Conservation (phyloP, 2,888 invertebrate species). For the Callyntrura guangdongensis region DNA sequence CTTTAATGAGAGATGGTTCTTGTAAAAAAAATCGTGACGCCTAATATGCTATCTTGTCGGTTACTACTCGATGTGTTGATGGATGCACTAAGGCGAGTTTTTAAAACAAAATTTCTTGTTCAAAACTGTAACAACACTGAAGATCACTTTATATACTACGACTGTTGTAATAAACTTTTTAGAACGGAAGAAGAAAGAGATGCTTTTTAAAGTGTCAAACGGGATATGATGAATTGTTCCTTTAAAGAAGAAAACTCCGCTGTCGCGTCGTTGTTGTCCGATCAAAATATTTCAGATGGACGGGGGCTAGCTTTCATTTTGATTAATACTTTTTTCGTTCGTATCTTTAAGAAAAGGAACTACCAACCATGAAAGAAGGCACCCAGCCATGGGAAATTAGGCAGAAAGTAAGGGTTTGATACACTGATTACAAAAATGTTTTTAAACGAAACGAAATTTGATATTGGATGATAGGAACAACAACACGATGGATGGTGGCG, state of each 20-base stretch:
- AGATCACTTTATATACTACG: background rate
- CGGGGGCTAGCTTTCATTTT: background rate
- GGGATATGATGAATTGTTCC: slow-evolving; percentile 2
- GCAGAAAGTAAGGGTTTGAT: slow-evolving; percentile 28
- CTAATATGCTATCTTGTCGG: background rate
- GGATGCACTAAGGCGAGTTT: background rate
- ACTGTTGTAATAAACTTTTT: background rate
- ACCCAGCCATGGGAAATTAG: slow-evolving; percentile 38
- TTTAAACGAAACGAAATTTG: background rate
- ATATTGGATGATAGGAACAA: background rate
- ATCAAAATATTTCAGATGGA: slow-evolving; percentile 22
- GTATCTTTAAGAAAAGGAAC: slow-evolving; percentile 1
- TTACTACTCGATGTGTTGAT: background rate
- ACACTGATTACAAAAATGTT: slow-evolving; percentile 23
- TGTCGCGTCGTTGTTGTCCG: background rate
- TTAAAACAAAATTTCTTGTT: background rate
- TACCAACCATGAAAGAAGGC: background rate
- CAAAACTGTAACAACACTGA: background rate
- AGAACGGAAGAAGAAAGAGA: background rate
- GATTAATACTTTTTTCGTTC: background rate
- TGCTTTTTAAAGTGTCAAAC: slow-evolving; percentile 23
- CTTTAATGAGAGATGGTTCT: slow-evolving; percentile 53
- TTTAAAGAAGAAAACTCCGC: background rate
- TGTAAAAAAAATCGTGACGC: slow-evolving; percentile 46
- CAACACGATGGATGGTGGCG: background rate